Evolutionary conservation across 2,888 invertebrate genomes (phyloP), one percentile per base, ranked within the genome.

Genomic region (Glaucopsyche alexis): DNA sequence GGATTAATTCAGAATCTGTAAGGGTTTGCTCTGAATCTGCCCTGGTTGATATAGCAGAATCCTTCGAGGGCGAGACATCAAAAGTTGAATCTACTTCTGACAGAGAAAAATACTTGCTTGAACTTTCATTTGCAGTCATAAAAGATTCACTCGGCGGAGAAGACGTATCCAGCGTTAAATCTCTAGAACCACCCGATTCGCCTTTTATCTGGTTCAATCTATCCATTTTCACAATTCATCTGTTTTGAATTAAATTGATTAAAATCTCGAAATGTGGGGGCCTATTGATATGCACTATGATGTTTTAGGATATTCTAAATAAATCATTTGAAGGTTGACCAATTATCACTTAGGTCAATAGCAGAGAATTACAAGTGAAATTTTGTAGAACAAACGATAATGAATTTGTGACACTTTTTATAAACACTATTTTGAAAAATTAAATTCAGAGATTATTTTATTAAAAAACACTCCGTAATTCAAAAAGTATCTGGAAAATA

Each of bases 161-260:
- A 71, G 90, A 85, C 75, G 86, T 85, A 80, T 91, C 91, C 76
- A 90, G 83, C 78, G 90, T 86, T 77, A 87, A 86, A 81, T 91
- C 91, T 76, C 83, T 81, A 76, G 88, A 87, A 75, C 85, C 83
- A 78, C 86, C 89, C 81, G 87, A 87, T 79, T 85, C 87, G 74
- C 85, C 86, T 78, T 88, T 86, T 85, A 93, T 84, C 84, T 91
- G 88, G 80, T 83, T 90, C 84, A 92, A 79, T 83, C 91, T 91
- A 91, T 92, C 93, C 93, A 93, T 93, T 86, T 80, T 84, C 88
- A 86, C 89, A 85, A 87, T 87, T 91, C 91, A 93, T 91, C 87
- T 89, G 89, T 85, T 85, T 83, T 81, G 83, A 85, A 77, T 77
- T 75, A 79, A 80, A 79, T 75, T 71, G 75, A 74, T 74, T 73